phyloP scores from a whole-genome alignment of 1,140 invertebrate species.

The Bombus fervidus region DNA sequence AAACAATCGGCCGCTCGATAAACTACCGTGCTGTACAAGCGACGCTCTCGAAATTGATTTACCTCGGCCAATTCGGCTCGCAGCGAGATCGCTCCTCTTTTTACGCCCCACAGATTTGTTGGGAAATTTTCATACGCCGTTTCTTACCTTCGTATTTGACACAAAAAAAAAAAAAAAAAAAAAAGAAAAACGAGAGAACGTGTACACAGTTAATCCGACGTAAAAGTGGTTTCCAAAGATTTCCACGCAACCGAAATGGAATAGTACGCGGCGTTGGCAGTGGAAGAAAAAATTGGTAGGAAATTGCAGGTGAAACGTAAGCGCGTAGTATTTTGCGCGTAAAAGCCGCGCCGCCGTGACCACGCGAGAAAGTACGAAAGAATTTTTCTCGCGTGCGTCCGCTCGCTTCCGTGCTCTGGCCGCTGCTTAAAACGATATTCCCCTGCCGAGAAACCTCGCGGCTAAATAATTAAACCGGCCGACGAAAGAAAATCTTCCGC shows the following conservation, averaged over 20 bases:
- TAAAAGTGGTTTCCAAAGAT: not conserved
- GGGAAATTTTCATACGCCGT: constrained; percentile 5
- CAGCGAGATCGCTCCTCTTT: not conserved
- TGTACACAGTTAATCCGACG: not conserved
- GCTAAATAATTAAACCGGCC: constrained; percentile 16
- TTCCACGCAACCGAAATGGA: not conserved
- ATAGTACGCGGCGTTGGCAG: not conserved
- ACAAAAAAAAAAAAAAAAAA: too few species aligned
- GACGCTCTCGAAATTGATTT: constrained; percentile 44
- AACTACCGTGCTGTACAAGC: constrained; percentile 37
- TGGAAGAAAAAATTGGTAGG: not conserved
- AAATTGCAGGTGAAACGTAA: not conserved
- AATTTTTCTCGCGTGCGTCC: constrained; percentile 60
- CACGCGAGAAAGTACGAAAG: constrained; percentile 54
- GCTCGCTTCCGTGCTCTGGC: constrained; percentile 16
- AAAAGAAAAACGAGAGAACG: not conserved
- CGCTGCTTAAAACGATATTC: not conserved
- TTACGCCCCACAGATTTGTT: not conserved
- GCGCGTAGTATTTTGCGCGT: not conserved
- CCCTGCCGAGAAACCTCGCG: not conserved
- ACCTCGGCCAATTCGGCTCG: constrained; percentile 25
- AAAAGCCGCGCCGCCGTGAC: constrained; percentile 3
- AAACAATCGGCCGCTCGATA: constrained; percentile 66
- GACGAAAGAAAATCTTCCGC: not conserved
- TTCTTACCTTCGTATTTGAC: not conserved